These are phyloP conservation scores for Penaeus chinensis DNA, from an alignment of 1,140 invertebrate species.

Conservation along the genomic window DNA sequence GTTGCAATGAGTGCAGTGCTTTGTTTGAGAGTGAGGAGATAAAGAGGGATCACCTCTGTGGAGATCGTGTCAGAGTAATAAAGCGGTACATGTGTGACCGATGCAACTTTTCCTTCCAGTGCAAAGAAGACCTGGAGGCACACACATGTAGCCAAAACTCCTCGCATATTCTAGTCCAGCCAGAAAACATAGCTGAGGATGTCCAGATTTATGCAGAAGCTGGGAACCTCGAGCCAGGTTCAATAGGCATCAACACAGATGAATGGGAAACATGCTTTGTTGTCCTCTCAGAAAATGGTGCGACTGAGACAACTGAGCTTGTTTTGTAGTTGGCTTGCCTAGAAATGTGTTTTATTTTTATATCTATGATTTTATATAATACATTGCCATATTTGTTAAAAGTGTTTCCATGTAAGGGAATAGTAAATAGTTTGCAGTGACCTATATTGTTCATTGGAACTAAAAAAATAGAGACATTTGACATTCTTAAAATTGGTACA, in stretches of 20 bases:
- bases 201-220: slow-evolving; percentile 38
- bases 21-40: slow-evolving; percentile 40
- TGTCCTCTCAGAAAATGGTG: slow-evolving; percentile 6
- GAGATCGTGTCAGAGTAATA: slow-evolving; percentile 22
- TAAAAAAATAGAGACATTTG: no score
- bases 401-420: no score
- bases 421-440: no score
- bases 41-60: slow-evolving; percentile 30
- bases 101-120: slow-evolving; percentile 32
- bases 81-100: slow-evolving; percentile 12
- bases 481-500: no score
- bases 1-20: slow-evolving; percentile 37
- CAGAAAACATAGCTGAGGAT: slow-evolving; percentile 21
- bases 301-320: slow-evolving; percentile 2
- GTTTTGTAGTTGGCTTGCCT: no score
- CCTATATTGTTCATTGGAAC: no score
- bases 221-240: slow-evolving; percentile 19
- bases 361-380: no score
- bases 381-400: no score
- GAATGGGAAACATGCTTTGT: slow-evolving; percentile 49
- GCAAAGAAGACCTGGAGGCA: slow-evolving; percentile 5
- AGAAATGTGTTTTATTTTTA: no score
- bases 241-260: slow-evolving; percentile 42
- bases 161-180: slow-evolving; percentile 32
- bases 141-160: slow-evolving; percentile 25